phyloP scores from a whole-genome alignment of 2,113 vertebrate species.

The Burhinus bistriatus region DNA sequence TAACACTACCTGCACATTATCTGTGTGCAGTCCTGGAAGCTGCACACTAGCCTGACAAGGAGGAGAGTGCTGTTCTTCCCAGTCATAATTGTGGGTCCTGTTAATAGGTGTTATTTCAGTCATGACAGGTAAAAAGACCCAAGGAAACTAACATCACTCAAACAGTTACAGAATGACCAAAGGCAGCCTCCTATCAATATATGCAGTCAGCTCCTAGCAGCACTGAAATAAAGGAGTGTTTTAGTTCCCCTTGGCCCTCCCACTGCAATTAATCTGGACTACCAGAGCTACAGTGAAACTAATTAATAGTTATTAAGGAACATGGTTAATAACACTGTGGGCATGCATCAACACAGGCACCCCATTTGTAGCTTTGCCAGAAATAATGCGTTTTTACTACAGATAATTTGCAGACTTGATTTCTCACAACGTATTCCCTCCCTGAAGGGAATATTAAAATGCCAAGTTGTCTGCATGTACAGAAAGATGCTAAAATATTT shows the following conservation, averaged over 20 bases:
- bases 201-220: background rate
- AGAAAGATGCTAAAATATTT: background rate
- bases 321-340: constrained; percentile 7
- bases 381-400: constrained; percentile 32
- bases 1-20: accelerated
- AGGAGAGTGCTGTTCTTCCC: background rate
- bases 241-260: background rate
- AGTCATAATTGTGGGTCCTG: background rate
- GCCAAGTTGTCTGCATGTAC: background rate
- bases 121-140: background rate
- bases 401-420: constrained; percentile 23
- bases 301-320: constrained; percentile 49
- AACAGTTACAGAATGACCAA: background rate
- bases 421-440: background rate
- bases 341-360: constrained; percentile 47
- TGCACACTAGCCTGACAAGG: background rate
- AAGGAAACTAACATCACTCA: background rate
- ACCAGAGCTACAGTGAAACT: background rate
- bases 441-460: constrained; percentile 13
- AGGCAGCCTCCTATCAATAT: background rate
- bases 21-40: background rate
- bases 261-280: constrained; percentile 13
- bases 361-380: constrained; percentile 42
- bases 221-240: background rate
- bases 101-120: background rate